These are phyloP conservation scores for Eleginops maclovinus DNA, from an alignment of 2,113 vertebrate genomes.

Conservation along the genomic window DNA sequence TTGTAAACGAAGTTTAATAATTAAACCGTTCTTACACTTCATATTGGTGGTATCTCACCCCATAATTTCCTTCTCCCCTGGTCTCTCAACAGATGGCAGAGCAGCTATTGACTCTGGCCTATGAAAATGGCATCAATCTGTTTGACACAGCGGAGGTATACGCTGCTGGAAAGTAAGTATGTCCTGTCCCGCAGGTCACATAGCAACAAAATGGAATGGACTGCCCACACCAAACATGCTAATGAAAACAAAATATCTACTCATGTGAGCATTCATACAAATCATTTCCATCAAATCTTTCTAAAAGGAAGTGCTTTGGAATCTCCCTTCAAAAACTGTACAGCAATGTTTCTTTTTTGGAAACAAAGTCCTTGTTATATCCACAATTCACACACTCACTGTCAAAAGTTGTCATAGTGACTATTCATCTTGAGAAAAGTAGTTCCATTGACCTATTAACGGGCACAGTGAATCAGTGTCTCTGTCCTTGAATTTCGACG, in stretches of 20 bases:
- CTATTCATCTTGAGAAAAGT: background rate
- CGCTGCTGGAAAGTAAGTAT: constrained; percentile 96
- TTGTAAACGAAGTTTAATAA: constrained; percentile 33
- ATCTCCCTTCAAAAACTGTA: no score
- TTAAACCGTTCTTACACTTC: constrained; percentile 30
- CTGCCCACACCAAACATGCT: no score
- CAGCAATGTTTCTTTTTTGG: no score
- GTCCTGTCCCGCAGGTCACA: constrained; percentile 39
- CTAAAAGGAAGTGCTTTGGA: no score
- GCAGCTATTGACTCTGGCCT: constrained; percentile 97
- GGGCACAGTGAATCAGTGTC: background rate
- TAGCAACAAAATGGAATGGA: constrained; percentile 6
- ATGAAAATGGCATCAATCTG: constrained; percentile 99
- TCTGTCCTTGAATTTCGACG: no score
- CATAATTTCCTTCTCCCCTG: constrained; percentile 29
- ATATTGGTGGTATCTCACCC: constrained; percentile 29
- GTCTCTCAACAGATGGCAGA: constrained; percentile 92
- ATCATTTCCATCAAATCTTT: no score
- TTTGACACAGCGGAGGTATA: constrained; percentile 99
- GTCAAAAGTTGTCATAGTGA: constrained; percentile 1
- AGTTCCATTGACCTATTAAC: background rate
- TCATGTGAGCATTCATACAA: no score
- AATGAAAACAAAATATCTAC: no score
- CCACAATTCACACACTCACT: background rate
- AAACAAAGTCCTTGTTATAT: no score